Evolutionary conservation across 1,140 invertebrate species (phyloP), one percentile per base, ranked within the genome.

Genomic region (Bombus terrestris): DNA sequence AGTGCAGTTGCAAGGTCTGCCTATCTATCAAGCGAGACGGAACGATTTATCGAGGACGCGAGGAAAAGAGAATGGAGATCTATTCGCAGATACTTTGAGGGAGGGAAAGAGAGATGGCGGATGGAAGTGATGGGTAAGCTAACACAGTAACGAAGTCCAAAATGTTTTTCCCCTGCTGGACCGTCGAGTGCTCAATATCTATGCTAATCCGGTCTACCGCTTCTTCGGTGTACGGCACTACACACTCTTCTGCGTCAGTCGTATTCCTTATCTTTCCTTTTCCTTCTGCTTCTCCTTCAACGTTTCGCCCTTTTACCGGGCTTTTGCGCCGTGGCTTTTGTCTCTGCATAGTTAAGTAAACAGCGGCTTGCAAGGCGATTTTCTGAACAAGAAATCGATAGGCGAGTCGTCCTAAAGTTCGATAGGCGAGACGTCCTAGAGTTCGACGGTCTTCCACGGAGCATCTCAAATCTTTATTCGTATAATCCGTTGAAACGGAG

Each of bases 131-230:
- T 85, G 83, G 78, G 68, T 81, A 79, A 39, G 79, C 71, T 66
- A 86, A 81, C 75, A 75, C 59, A 43, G 85, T 85, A 86, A 84
- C 86, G 86, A 88, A 89, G 89, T 91, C 82, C 73, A 90, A 91
- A 92, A 91, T 92, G 86, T 91, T 89, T 89, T 91, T 91, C 75
- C 89, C 76, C 81, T 28, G 62, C 66, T 32, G 86, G 88, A 81
- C 79, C 57, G 71, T 80, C 86, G 86, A 85, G 88, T 87, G 81
- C 84, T 89, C 88, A 91, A 91, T 91, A 91, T 91, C 90, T 91
- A 91, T 91, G 90, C 90, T 91, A 91, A 91, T 91, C 86, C 86
- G 76, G 64, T 77, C 85, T 86, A 81, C 78, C 72, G 81, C 72
- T 89, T 89, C 88, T 91, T 59, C 73, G 62, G 43, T 78, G 64